Percentiles rank a stretch among this genome's conserved stretches.
Evolutionary conservation across 2,113 vertebrate species (phyloP).

Genomic region (Rostratula benghalensis): DNA sequence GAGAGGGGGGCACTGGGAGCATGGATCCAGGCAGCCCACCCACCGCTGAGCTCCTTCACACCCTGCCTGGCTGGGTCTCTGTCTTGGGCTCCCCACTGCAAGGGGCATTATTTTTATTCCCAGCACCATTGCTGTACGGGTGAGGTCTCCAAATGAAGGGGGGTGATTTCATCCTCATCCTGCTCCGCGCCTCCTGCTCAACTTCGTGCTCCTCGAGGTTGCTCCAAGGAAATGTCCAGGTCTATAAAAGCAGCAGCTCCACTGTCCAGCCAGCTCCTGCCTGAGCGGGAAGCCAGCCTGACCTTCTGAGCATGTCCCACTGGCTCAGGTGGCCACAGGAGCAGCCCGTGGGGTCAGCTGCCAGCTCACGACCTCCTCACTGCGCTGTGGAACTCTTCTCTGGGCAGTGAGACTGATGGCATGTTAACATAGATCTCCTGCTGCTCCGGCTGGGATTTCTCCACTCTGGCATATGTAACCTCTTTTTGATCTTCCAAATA

Average conservation of each 20-base stretch:
- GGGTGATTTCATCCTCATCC: neutral
- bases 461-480: accelerated
- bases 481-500: neutral
- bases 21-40: neutral
- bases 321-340: neutral
- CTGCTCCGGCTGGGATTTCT: accelerated
- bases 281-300: neutral
- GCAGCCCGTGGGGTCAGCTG: accelerated
- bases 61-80: accelerated
- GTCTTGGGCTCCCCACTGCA: neutral
- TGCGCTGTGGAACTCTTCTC: neutral
- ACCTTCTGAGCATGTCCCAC: accelerated
- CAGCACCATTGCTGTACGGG: accelerated
- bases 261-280: neutral
- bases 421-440: neutral
- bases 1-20: neutral
- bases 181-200: accelerated
- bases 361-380: neutral
- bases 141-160: neutral
- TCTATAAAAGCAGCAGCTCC: accelerated
- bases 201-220: neutral
- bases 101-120: neutral
- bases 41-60: neutral
- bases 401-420: accelerated
- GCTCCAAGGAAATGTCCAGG: neutral